A percentile compares a stretch with the other conserved stretches of the same genome.
Evolutionary conservation across 1,140 invertebrate species (phyloP).

Genomic region (Tetranychus urticae): DNA sequence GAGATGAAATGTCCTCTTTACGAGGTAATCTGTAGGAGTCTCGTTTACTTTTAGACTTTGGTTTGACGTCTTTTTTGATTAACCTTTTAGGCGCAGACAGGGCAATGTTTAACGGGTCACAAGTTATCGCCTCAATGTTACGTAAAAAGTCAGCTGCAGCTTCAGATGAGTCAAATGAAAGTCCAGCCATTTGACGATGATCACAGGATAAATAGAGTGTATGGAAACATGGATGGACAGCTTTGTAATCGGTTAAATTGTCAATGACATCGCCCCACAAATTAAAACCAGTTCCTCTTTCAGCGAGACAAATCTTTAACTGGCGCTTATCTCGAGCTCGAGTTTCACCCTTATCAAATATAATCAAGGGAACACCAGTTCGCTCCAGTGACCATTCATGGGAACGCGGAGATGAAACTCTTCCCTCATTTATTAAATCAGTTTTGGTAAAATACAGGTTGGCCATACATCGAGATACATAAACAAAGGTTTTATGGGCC

Average conservation of each 20-base stretch:
- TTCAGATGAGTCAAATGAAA: constrained; percentile 48
- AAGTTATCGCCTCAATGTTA: constrained; percentile 40
- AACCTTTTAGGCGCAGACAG: constrained; percentile 35
- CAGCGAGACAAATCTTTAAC: constrained; percentile 49
- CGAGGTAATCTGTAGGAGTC: constrained; percentile 28
- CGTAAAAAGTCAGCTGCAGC: constrained; percentile 40
- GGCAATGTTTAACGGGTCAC: constrained; percentile 53
- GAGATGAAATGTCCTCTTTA: constrained; percentile 58
- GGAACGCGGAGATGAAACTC: constrained; percentile 3
- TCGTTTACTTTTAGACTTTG: neutral
- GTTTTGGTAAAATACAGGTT: constrained; percentile 41
- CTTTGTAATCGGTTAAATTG: constrained; percentile 29
- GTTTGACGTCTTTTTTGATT: constrained; percentile 18
- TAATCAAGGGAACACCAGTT: constrained; percentile 53
- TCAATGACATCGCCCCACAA: constrained; percentile 64
- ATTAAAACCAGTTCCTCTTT: constrained; percentile 55
- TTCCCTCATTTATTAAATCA: constrained; percentile 21
- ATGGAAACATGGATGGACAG: constrained; percentile 33
- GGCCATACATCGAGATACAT: constrained; percentile 48
- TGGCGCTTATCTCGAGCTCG: constrained; percentile 39
- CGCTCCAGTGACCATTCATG: constrained; percentile 43
- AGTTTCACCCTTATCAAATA: constrained; percentile 48
- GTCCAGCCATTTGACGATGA: constrained; percentile 33
- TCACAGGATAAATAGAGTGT: constrained; percentile 54
- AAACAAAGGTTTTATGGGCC: constrained; percentile 50